Conservation (phyloP, 2,888 invertebrate genomes). For the Cosmia trapezina region DNA sequence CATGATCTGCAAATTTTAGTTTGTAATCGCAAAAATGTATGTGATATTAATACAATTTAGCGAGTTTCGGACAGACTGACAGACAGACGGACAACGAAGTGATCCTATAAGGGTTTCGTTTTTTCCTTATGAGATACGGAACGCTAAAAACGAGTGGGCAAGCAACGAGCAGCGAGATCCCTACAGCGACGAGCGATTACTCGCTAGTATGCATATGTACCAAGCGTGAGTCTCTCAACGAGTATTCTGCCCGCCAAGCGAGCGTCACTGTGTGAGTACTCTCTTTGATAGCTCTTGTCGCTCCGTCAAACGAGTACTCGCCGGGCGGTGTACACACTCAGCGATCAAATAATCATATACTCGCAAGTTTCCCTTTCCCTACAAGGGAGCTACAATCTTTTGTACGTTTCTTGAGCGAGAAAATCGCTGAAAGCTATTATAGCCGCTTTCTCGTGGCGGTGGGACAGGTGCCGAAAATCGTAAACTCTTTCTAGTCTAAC, state of each 20-base stretch:
- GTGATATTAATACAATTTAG: too few species aligned
- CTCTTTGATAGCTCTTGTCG: background rate
- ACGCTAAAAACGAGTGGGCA: background rate
- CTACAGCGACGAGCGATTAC: background rate
- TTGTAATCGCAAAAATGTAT: too few species aligned
- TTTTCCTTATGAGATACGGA: too few species aligned
- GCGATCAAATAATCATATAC: too few species aligned
- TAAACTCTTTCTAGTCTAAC: constrained; percentile 24
- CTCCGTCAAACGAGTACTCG: background rate
- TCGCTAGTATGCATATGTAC: background rate
- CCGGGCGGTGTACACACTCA: too few species aligned
- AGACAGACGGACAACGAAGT: too few species aligned
- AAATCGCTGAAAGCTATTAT: background rate
- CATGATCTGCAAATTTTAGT: too few species aligned
- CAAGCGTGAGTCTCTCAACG: background rate
- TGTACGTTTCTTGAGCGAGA: background rate
- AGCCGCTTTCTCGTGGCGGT: background rate
- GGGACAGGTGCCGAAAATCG: constrained; percentile 5
- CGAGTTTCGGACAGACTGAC: too few species aligned
- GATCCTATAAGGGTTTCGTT: too few species aligned
- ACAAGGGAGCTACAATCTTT: too few species aligned
- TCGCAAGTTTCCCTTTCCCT: too few species aligned
- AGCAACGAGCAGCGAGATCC: background rate
- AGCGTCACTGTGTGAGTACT: background rate
- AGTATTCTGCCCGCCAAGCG: background rate